These are phyloP conservation scores for Diuraphis noxia DNA, from an alignment of 1,140 invertebrate species.

Conservation along the genomic window DNA sequence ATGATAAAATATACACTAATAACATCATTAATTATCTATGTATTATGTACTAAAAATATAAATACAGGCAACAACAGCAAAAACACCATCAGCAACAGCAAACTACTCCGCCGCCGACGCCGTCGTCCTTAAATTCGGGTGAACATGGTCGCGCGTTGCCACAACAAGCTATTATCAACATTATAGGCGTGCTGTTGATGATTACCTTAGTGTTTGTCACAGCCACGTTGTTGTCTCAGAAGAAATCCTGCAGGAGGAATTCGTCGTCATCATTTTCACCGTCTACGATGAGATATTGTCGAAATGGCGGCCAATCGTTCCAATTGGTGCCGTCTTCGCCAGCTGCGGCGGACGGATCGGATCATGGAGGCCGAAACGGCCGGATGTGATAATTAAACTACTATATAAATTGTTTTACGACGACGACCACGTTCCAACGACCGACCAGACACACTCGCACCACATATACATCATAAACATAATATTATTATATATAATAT, in stretches of 20 bases:
- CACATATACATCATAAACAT: neutral
- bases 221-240: neutral
- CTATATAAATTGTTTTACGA: neutral
- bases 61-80: neutral
- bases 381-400: neutral
- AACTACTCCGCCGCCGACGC: neutral
- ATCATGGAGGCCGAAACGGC: neutral
- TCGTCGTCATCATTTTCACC: neutral
- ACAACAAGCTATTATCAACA: neutral
- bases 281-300: neutral
- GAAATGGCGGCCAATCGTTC: slow-evolving; percentile 23
- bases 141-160: neutral
- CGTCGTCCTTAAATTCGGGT: neutral
- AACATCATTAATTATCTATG: neutral
- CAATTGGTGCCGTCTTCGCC: neutral
- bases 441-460: neutral
- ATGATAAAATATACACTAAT: neutral
- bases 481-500: too few relatives aligned
- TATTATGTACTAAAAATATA: neutral
- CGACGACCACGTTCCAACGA: neutral
- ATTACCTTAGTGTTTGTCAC: neutral
- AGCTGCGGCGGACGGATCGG: neutral
- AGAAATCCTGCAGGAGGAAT: neutral
- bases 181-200: slow-evolving; percentile 9
- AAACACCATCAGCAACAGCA: neutral